These are phyloP conservation scores for Brachionus sp. DNA, from an alignment of 1,140 invertebrate species.

Conservation along the genomic window DNA sequence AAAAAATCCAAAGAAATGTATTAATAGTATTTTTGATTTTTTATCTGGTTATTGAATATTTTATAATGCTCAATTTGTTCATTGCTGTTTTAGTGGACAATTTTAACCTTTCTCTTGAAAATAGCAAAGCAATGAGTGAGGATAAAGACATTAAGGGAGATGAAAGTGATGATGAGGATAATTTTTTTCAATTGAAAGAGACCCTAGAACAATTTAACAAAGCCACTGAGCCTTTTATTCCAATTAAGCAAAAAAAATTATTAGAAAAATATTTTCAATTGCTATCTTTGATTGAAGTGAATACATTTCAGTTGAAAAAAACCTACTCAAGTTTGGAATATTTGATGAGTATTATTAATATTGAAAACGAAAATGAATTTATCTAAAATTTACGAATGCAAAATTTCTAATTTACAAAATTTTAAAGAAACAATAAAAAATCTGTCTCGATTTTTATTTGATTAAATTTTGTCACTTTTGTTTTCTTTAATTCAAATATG, in stretches of 20 bases:
- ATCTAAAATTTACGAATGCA: neutral
- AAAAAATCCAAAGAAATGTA: neutral
- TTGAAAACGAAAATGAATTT: neutral
- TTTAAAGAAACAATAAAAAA: neutral
- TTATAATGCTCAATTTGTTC: slow-evolving; percentile 54
- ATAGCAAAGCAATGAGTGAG: slow-evolving; percentile 23
- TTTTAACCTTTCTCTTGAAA: slow-evolving; percentile 51
- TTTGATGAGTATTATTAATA: neutral
- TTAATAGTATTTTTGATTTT: slow-evolving; percentile 50
- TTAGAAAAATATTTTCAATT: neutral
- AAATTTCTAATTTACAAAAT: neutral
- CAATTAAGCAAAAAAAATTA: neutral
- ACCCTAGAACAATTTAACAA: neutral
- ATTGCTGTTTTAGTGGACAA: slow-evolving; percentile 55
- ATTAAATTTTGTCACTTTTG: too few species aligned
- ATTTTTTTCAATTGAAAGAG: neutral
- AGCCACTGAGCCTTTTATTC: slow-evolving; percentile 3
- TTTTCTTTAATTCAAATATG: too few species aligned
- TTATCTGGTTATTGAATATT: slow-evolving; percentile 53
- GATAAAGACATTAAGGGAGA: neutral
- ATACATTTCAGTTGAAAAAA: slow-evolving; percentile 9
- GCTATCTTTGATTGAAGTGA: neutral
- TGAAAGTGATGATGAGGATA: neutral
- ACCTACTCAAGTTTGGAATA: neutral
- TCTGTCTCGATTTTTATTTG: neutral